Evolutionary conservation across 2,797 vertebrate genomes (phyloP).

Genomic region (Poeciliopsis paucimaculata): DNA sequence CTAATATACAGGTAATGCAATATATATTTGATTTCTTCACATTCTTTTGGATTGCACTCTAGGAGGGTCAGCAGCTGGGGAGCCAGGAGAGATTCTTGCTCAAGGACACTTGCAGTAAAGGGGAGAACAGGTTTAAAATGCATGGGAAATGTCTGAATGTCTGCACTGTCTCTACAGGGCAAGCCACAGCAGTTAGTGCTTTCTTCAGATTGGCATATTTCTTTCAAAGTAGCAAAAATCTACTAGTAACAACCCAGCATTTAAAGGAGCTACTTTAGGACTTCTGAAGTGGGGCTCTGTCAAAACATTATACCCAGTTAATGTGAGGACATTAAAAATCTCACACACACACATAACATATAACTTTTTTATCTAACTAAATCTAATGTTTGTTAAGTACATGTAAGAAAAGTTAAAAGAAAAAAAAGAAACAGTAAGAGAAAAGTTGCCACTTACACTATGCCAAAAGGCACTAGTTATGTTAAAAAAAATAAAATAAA

Average conservation of each 20-base stretch:
- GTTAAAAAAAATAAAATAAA: no score
- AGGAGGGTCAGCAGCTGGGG: constrained; percentile 26
- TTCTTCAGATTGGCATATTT: constrained; percentile 30
- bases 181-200: constrained; percentile 21
- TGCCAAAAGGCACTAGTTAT: no score
- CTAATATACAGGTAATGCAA: constrained; percentile 20
- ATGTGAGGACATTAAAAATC: not conserved
- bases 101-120: constrained; percentile 62
- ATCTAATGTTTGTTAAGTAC: not conserved
- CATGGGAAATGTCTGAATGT: not conserved
- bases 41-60: constrained; percentile 28
- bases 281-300: not conserved
- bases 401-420: not conserved
- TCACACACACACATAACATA: no score
- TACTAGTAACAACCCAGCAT: constrained; percentile 39
- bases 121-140: constrained; percentile 10
- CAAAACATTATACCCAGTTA: not conserved
- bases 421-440: not conserved
- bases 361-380: not conserved
- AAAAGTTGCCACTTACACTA: not conserved
- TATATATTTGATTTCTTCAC: constrained; percentile 31
- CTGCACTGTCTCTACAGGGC: constrained; percentile 11
- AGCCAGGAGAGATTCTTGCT: constrained; percentile 51
- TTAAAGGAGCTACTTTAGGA: constrained; percentile 5
- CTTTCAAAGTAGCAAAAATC: constrained; percentile 28